Conservation (phyloP, 2,797 vertebrate species). For the Labeo calbasu region DNA sequence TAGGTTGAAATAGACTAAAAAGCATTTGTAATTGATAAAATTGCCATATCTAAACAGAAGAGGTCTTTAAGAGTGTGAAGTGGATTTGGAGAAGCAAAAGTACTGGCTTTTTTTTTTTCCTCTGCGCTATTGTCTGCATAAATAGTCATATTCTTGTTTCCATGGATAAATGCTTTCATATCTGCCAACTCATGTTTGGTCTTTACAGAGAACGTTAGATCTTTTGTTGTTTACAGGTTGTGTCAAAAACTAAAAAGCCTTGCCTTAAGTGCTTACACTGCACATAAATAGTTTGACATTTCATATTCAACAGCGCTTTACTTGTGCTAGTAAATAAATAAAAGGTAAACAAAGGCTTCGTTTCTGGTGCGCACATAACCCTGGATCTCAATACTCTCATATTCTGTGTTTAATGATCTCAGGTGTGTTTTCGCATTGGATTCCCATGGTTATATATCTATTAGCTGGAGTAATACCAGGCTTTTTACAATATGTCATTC, state of each 20-base stretch:
- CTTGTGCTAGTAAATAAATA: constrained; percentile 75
- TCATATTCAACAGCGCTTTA: constrained; percentile 78
- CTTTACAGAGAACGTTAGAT: constrained; percentile 80
- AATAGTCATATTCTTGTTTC: constrained; percentile 41
- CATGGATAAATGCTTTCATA: constrained; percentile 77
- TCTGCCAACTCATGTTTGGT: constrained; percentile 78
- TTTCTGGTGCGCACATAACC: constrained; percentile 71
- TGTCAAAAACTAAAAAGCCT: constrained; percentile 76
- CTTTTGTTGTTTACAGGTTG: constrained; percentile 77
- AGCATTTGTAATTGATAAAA: constrained; percentile 55
- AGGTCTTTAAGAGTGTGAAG: constrained; percentile 29
- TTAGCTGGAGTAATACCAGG: constrained; percentile 35
- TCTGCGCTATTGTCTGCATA: constrained; percentile 41
- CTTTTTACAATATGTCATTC: constrained; percentile 29
- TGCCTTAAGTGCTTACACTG: constrained; percentile 82
- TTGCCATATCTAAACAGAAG: constrained; percentile 35
- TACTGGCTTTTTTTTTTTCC: constrained; percentile 30
- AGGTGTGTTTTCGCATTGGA: constrained; percentile 60
- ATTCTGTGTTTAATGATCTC: constrained; percentile 49
- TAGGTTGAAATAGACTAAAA: constrained; percentile 39
- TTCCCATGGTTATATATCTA: constrained; percentile 62
- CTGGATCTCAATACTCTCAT: constrained; percentile 66
- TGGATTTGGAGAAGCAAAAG: constrained; percentile 7
- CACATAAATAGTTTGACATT: constrained; percentile 84
- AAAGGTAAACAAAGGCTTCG: constrained; percentile 73